These are phyloP conservation scores for Craniophora ligustri DNA, from an alignment of 2,888 invertebrate species.

Conservation along the genomic window DNA sequence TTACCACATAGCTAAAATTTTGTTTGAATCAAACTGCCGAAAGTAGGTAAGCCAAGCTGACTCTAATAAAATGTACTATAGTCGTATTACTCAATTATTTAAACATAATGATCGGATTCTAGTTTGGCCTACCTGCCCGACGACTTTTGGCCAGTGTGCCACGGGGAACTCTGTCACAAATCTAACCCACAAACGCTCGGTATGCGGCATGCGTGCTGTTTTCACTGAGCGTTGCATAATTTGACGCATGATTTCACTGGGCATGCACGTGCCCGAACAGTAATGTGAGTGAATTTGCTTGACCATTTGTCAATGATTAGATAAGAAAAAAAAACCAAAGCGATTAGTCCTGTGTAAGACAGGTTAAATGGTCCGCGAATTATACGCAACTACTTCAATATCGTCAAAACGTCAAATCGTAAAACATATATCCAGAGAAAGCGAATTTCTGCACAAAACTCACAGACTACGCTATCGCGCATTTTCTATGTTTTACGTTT, in stretches of 20 bases:
- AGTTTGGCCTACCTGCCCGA: constrained; percentile 5
- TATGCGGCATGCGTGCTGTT: constrained; percentile 62
- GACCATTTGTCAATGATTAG: constrained; percentile 46
- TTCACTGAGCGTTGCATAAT: constrained; percentile 75
- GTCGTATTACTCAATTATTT: constrained; percentile 13
- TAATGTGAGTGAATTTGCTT: constrained; percentile 54
- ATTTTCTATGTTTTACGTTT: no score
- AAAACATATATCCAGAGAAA: no score
- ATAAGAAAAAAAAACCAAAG: constrained; percentile 29
- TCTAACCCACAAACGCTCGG: constrained; percentile 52
- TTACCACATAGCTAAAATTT: no score
- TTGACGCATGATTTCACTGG: constrained; percentile 67
- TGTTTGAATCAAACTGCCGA: neutral
- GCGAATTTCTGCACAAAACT: no score
- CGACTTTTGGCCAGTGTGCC: constrained; percentile 30
- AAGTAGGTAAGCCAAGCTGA: constrained; percentile 30
- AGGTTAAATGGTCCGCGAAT: constrained; percentile 3
- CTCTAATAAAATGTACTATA: constrained; percentile 14
- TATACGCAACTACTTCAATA: no score
- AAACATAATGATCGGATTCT: constrained; percentile 6
- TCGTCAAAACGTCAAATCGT: no score
- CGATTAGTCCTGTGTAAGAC: constrained; percentile 18
- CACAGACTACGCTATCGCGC: no score
- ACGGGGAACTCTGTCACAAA: constrained; percentile 47
- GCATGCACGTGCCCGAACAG: constrained; percentile 54